Evolutionary conservation across 1,140 invertebrate genomes (phyloP).

Genomic region (Papilio polytes): DNA sequence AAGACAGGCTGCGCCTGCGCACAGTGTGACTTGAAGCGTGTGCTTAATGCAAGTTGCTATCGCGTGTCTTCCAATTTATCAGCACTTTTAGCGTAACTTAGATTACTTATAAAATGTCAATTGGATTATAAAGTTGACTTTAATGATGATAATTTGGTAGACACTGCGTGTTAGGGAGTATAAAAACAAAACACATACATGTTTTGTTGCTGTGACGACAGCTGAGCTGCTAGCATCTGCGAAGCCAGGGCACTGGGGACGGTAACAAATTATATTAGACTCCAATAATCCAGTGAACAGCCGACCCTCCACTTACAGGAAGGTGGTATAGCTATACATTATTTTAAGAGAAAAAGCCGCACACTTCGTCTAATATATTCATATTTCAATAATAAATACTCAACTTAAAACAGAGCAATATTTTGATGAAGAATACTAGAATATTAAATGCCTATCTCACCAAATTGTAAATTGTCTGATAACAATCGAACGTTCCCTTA

Average conservation of each 20-base stretch:
- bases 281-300: conserved; percentile 51
- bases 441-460: background rate
- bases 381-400: background rate
- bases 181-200: conserved; percentile 90
- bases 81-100: conserved; percentile 48
- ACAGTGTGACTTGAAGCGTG: conserved; percentile 73
- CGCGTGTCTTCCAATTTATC: conserved; percentile 74
- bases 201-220: conserved; percentile 94
- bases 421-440: background rate
- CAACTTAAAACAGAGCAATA: background rate
- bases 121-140: conserved; percentile 36
- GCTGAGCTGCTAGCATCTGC: conserved; percentile 96
- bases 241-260: conserved; percentile 97
- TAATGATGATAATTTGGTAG: conserved; percentile 67
- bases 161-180: conserved; percentile 62
- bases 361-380: conserved; percentile 52
- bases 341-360: conserved; percentile 62
- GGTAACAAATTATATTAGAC: conserved; percentile 81
- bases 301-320: conserved; percentile 34
- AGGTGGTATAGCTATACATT: conserved; percentile 37
- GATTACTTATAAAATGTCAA: conserved; percentile 41
- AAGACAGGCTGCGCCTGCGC: conserved; percentile 75
- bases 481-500: too few species aligned
- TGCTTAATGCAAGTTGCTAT: conserved; percentile 76
- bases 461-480: too few species aligned